Conservation (phyloP, 2,797 vertebrate genomes). For the Hippoglossus hippoglossus region DNA sequence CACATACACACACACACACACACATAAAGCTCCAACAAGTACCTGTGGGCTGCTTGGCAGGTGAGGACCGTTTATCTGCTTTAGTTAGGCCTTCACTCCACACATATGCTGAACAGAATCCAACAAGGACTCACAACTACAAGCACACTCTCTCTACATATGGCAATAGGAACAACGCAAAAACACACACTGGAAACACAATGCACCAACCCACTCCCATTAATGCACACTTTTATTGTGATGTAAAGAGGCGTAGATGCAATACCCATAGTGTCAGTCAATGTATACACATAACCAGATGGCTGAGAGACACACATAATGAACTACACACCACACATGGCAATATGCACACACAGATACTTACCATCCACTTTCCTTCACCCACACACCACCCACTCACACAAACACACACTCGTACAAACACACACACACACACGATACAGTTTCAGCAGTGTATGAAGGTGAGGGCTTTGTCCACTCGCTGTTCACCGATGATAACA, state of each 20-base stretch:
- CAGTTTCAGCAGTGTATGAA: slow-evolving; percentile 49
- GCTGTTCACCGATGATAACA: slow-evolving; percentile 72
- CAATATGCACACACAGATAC: slow-evolving; percentile 21
- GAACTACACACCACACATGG: neutral
- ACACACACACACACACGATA: neutral
- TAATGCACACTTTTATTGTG: neutral
- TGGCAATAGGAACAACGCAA: slow-evolving; percentile 9
- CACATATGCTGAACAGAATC: neutral
- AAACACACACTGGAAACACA: slow-evolving; percentile 17
- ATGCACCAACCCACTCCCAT: neutral
- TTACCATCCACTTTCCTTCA: neutral
- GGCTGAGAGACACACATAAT: slow-evolving; percentile 12
- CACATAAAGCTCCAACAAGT: slow-evolving; percentile 13
- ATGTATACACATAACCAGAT: slow-evolving; percentile 22
- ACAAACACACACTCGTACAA: neutral
- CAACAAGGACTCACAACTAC: slow-evolving; percentile 1
- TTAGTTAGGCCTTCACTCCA: slow-evolving; percentile 26
- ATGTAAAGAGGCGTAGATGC: neutral
- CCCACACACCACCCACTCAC: neutral
- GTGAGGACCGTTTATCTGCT: slow-evolving; percentile 62
- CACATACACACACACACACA: neutral
- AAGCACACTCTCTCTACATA: neutral
- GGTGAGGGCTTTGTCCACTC: slow-evolving; percentile 37
- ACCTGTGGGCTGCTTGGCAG: slow-evolving; percentile 34
- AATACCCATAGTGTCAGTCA: slow-evolving; percentile 10